Base-by-base conservation (phyloP, 2,888 invertebrate genomes). In the Tribolium freemani region DNA sequence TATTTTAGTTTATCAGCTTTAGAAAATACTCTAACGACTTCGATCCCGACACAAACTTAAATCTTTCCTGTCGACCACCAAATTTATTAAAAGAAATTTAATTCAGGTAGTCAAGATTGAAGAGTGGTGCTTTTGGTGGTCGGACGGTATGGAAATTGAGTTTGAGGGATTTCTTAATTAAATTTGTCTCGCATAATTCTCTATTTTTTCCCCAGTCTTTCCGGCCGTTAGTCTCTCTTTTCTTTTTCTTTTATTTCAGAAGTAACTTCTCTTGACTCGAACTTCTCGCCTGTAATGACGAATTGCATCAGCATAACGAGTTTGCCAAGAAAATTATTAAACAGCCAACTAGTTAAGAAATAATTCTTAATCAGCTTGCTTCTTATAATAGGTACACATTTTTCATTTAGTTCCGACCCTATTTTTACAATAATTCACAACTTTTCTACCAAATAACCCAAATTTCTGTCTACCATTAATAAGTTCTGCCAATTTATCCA, bases 1-100 rank as follows among this genome's bases (percentile, higher is more conserved):
- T 76, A 75, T 79, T 78, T 79, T 75, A 72, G 63, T 78, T 74
- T 74, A 75, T 60, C 72, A 46, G 56, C n/a, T 48, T 30, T 56
- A 77, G 38, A 38, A 63, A 74, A 75, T 76, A 77, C 77, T 77
- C 77, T 77, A 77, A 78, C 77, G 75, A 74, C 76, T 75, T 71
- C 72, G 61, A 72, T 64, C 71, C 69, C 66, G 68, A 73, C 68
- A 72, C 75, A 73, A 75, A 72, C 72, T 76, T 71, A 61, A 71
- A 74, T 76, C 72, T 73, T 69, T 69, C 66, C 46, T 67, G 70
- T 57, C 71, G 56, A 51, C 70, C 53, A 44, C 70, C 45, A 71
- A 61, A 76, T 76, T 78, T 75, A 75, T 73, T 76, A 74, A 56
- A 71, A 64, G 58, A 67, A 72, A 66, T 61, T 72, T 54, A 69